phyloP scores from a whole-genome alignment of 1,140 invertebrate species.

The Theocolax elegans region DNA sequence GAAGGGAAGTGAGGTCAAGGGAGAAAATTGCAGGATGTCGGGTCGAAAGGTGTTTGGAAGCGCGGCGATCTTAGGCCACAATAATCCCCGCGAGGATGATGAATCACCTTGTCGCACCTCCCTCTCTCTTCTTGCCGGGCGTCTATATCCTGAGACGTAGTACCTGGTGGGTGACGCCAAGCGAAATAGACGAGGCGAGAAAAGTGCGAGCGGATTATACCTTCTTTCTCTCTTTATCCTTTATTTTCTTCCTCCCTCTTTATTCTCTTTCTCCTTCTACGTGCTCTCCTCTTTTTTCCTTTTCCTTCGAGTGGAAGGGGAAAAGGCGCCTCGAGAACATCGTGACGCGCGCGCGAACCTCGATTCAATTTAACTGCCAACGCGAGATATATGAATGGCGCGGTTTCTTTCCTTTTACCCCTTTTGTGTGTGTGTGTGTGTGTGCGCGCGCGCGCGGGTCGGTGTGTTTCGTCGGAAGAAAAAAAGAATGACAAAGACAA shows the following conservation, averaged over 20 bases:
- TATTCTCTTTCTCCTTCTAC: neutral
- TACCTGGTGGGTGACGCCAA: neutral
- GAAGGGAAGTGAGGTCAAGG: neutral
- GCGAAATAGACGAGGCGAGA: neutral
- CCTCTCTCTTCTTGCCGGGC: neutral
- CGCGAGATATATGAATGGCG: constrained; percentile 26
- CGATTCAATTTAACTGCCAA: constrained; percentile 50
- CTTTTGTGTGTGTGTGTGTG: too few relatives aligned
- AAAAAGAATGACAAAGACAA: neutral
- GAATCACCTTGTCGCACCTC: constrained; percentile 50
- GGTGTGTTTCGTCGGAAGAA: too few relatives aligned
- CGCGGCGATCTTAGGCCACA: constrained; percentile 39
- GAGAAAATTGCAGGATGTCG: constrained; percentile 5
- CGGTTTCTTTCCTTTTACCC: neutral
- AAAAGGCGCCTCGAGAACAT: neutral
- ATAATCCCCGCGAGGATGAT: constrained; percentile 55
- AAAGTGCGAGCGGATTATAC: constrained; percentile 22
- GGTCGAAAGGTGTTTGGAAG: constrained; percentile 24
- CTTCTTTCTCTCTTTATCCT: neutral
- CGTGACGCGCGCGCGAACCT: neutral
- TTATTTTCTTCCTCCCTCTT: neutral
- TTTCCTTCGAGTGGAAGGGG: neutral
- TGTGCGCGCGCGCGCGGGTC: too few relatives aligned
- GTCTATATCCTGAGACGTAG: neutral
- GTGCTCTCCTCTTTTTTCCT: neutral